Base-by-base conservation (phyloP, 2,888 invertebrate genomes). In the Luperina nickerlii region DNA sequence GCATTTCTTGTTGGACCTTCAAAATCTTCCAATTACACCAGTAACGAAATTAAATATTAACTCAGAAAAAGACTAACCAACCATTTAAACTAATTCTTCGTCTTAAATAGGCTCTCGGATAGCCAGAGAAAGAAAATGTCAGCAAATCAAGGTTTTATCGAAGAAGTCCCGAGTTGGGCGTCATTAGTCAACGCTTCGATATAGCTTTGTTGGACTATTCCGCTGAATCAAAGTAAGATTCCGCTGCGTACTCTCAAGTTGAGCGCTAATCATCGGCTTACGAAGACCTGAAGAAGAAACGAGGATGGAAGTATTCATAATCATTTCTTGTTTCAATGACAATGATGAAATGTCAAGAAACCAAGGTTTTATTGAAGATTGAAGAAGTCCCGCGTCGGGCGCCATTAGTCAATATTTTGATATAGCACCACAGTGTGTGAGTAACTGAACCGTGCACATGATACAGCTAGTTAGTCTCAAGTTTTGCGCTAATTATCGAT, bases 151-250 rank as follows among this genome's bases (percentile, higher is more conserved):
- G 32, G 13, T 9, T 69, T 32, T 11, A 15, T 1, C 8, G 9
- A 42, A 66, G 5, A 54, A 20, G 63, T 51, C 42, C 54, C 76
- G 4, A 2, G 54, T 18, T 72, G 76, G 76, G 76, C 54, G 65
- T 72, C 76, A n/a, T n/a, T n/a, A n/a, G n/a, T n/a, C n/a, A n/a
- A n/a, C n/a, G n/a, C n/a, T n/a, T n/a, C n/a, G n/a, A n/a, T n/a
- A n/a, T n/a, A n/a, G n/a, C n/a, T n/a, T n/a, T n/a, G n/a, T n/a
- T n/a, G n/a, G 6, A 27, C 27, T 27, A 2, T 0, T 27, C 13
- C 1, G 60, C 60, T n/a, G 13, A 60, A 9, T 24, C 20, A 9
- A 24, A 57, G 24, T 24, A 51, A 24, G 9, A 57, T 24, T 24
- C 57, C 8, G n/a, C n/a, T 60, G n/a, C n/a, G 13, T 13, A n/a